Base-by-base conservation (phyloP, 1,140 invertebrate species). In the Oryctes rhinoceros region DNA sequence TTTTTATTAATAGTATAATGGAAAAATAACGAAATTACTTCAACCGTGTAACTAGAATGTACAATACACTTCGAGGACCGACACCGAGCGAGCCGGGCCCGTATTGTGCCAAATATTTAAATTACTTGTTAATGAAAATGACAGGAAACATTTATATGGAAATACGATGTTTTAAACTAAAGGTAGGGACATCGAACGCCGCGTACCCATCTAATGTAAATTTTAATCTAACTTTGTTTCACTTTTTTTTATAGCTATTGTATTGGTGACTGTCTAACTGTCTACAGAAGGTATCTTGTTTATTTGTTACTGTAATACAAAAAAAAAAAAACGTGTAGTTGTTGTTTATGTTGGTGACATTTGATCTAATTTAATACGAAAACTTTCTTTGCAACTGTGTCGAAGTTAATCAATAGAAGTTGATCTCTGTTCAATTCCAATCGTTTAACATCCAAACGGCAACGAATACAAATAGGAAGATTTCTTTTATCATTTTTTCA, bases 121-220 rank as follows among this genome's bases (percentile, higher is more conserved):
- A 62, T 62, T 62, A 62, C 53, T 62, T 20, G 7, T 62, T 62
- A 62, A 62, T 62, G 53, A 62, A 62, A 62, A 62, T 62, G 53
- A 62, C 53, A 62, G 53, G 53, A 62, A 62, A 62, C 53, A 62
- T 62, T 62, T 62, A 62, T 62, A 62, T 62, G 53, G 53, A 62
- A 62, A 62, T 62, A 20, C 53, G 53, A 62, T 20, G 53, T 62
- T 62, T 62, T 62, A 62, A 62, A 62, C 15, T 62, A 62, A 62
- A 62, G 13, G 53, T 62, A 15, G 53, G 53, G 53, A 62, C 53
- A 62, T 5, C 53, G 15, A n/a, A 20, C 5, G 13, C 53, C 15
- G 53, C 13, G 5, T 5, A 20, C 53, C 20, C 20, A 62, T 62
- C 53, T 20, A 62, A 62, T 62, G 53, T 15, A 62, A 62, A 62